These are phyloP conservation scores for Sceloporus tristichus DNA, from an alignment of 2,113 vertebrate species.

Conservation along the genomic window DNA sequence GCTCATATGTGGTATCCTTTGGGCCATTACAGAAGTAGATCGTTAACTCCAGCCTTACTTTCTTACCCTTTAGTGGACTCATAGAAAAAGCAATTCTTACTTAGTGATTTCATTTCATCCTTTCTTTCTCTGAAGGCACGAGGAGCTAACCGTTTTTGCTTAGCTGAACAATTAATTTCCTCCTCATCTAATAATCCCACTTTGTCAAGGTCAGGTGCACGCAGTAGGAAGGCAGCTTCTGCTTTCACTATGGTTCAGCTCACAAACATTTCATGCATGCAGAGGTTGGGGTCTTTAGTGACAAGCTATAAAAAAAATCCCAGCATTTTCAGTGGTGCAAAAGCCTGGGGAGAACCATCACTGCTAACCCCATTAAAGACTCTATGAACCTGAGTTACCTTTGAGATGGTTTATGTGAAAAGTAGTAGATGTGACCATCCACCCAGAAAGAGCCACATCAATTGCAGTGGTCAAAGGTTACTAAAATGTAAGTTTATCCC, in stretches of 20 bases:
- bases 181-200: conserved; percentile 48
- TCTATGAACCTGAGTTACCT: background rate
- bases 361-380: background rate
- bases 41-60: conserved; percentile 41
- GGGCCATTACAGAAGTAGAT: background rate
- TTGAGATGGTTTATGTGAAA: background rate
- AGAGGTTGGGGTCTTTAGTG: conserved; percentile 1
- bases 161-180: conserved; percentile 65
- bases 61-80: conserved; percentile 1
- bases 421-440: background rate
- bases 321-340: background rate
- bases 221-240: conserved; percentile 39
- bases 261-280: conserved; percentile 3
- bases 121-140: conserved; percentile 51
- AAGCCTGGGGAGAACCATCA: background rate
- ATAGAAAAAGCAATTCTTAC: conserved; percentile 8
- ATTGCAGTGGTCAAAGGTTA: background rate
- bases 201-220: conserved; percentile 31
- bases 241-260: conserved; percentile 34
- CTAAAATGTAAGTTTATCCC: background rate
- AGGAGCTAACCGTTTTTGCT: conserved; percentile 36
- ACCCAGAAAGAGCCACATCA: background rate
- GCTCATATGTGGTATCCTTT: conserved; percentile 39
- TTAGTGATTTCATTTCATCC: conserved; percentile 26
- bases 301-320: conserved; percentile 6